These are phyloP conservation scores for Cherax destructor DNA, from an alignment of 1,140 invertebrate species.

Conservation along the genomic window DNA sequence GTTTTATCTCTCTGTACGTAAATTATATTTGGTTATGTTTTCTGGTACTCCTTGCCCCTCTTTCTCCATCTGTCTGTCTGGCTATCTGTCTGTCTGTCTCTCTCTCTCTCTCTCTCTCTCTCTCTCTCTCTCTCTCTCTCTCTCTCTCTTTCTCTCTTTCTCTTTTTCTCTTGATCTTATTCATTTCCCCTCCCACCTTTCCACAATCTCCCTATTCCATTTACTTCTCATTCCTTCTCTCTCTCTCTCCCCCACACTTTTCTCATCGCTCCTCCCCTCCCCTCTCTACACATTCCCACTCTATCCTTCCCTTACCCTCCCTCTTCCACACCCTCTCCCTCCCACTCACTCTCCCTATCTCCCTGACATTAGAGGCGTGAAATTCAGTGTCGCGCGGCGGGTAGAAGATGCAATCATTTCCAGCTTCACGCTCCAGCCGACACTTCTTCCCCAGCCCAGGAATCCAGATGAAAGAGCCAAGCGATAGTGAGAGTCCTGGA, in stretches of 20 bases:
- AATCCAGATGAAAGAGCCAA: constrained; percentile 12
- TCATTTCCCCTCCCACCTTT: background rate
- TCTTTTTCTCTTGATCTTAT: background rate
- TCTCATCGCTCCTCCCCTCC: background rate
- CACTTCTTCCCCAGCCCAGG: constrained; percentile 27
- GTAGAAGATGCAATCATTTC: constrained; percentile 51
- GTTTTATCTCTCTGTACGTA: no score
- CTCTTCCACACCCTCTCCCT: background rate
- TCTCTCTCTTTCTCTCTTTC: background rate
- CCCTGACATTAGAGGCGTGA: constrained; percentile 40
- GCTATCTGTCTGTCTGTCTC: background rate
- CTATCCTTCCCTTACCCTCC: background rate
- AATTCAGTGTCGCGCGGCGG: constrained; percentile 40
- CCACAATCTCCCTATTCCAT: background rate
- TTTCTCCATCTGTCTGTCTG: no score
- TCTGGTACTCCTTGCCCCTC: background rate
- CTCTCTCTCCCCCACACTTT: background rate
- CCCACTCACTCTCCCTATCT: background rate
- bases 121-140: constrained; percentile 2
- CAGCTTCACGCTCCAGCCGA: constrained; percentile 25
- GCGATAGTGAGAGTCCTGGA: background rate
- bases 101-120: background rate
- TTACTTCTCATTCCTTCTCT: background rate
- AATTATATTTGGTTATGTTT: no score
- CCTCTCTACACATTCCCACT: background rate